Evolutionary conservation across 1,140 invertebrate genomes (phyloP).

Genomic region (Pseudomyrmex flavicornis): DNA sequence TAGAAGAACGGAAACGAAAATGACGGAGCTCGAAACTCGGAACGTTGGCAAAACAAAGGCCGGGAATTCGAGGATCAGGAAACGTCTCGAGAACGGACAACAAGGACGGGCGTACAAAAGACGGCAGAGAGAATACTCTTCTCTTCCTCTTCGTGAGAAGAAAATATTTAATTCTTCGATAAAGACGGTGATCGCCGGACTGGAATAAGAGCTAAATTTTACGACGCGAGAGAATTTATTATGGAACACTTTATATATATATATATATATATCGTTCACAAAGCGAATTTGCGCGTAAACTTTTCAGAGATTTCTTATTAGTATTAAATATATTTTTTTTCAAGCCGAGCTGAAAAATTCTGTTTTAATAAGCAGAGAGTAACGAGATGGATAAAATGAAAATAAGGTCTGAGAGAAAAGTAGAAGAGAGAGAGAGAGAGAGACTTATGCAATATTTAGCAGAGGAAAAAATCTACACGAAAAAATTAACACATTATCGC

Average conservation of each 20-base stretch:
- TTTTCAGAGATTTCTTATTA: constrained; percentile 5
- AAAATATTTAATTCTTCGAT: constrained; percentile 65
- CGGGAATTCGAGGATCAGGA: constrained; percentile 44
- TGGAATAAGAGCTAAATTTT: constrained; percentile 30
- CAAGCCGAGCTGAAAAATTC: not conserved
- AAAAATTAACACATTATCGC: not conserved
- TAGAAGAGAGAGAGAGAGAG: too few species aligned
- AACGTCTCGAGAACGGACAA: constrained; percentile 48
- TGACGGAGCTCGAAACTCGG: constrained; percentile 17
- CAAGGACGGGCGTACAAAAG: constrained; percentile 44
- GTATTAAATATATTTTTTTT: constrained; percentile 15
- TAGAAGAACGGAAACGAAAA: constrained; percentile 57
- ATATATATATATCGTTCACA: not conserved
- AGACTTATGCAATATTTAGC: not conserved
- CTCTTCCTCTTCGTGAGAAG: constrained; percentile 17
- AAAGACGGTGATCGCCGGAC: constrained; percentile 14
- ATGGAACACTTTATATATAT: not conserved
- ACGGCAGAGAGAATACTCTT: not conserved
- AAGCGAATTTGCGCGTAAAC: not conserved
- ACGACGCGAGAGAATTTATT: constrained; percentile 37
- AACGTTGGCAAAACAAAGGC: constrained; percentile 61
- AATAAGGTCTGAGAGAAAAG: not conserved
- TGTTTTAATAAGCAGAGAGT: constrained; percentile 6
- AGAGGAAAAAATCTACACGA: constrained; percentile 1
- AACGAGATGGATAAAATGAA: not conserved